Percentiles rank a stretch among this genome's conserved stretches.
These are phyloP conservation scores for Panulirus ornatus DNA, from an alignment of 1,140 invertebrate species.

Conservation along the genomic window DNA sequence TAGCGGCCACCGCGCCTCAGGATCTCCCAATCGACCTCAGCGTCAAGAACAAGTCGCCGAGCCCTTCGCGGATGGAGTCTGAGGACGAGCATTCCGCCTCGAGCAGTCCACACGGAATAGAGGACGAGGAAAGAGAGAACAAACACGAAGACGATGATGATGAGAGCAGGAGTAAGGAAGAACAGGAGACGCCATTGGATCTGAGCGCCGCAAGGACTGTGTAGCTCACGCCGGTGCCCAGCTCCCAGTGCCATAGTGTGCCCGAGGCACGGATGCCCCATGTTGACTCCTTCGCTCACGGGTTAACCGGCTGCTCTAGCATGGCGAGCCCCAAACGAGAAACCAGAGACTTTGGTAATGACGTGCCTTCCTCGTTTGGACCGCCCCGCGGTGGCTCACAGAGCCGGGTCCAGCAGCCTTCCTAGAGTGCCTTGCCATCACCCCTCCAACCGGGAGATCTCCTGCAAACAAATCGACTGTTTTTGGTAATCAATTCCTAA, in stretches of 20 bases:
- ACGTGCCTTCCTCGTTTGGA: too few species aligned
- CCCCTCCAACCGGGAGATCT: neutral
- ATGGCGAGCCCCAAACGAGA: too few species aligned
- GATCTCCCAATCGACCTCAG: slow-evolving; percentile 68
- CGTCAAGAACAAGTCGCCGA: slow-evolving; percentile 59
- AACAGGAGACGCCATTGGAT: slow-evolving; percentile 62
- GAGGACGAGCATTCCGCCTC: slow-evolving; percentile 25
- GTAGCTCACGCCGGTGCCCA: neutral
- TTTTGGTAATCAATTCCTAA: neutral
- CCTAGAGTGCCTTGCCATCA: too few species aligned
- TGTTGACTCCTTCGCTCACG: too few species aligned
- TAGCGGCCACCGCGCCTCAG: slow-evolving; percentile 57
- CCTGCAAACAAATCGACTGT: neutral
- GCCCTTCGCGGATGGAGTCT: neutral
- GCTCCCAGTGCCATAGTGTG: too few species aligned
- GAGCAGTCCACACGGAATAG: neutral
- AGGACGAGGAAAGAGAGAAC: slow-evolving; percentile 43
- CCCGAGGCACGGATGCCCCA: too few species aligned
- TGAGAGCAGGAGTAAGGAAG: slow-evolving; percentile 41
- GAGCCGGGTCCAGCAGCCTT: too few species aligned
- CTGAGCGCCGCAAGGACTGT: slow-evolving; percentile 57
- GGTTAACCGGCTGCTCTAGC: too few species aligned
- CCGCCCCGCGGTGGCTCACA: too few species aligned
- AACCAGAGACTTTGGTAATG: too few species aligned
- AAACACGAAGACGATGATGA: slow-evolving; percentile 23